A percentile compares a stretch with the other conserved stretches of the same genome.
These are phyloP conservation scores for Cephalopholis sonnerati DNA, from an alignment of 2,113 vertebrate species.

Conservation along the genomic window DNA sequence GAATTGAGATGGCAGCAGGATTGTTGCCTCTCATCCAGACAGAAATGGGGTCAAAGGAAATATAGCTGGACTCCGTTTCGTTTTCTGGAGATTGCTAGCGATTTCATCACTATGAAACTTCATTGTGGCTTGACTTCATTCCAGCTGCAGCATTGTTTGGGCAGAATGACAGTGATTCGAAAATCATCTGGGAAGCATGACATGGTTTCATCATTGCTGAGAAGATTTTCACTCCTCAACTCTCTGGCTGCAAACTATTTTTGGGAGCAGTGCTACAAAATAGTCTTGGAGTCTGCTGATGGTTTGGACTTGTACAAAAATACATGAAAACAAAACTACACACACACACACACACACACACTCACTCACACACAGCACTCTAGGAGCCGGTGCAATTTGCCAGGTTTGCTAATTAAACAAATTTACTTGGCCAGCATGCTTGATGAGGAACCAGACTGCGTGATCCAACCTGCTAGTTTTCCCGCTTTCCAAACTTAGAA, in stretches of 20 bases:
- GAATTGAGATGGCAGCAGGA: not conserved
- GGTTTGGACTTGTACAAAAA: constrained; percentile 64
- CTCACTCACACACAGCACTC: constrained; percentile 54
- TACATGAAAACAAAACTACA: constrained; percentile 27
- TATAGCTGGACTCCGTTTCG: constrained; percentile 45
- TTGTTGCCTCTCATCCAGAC: constrained; percentile 35
- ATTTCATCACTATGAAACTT: constrained; percentile 76
- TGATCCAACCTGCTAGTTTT: constrained; percentile 70
- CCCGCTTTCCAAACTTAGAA: constrained; percentile 52
- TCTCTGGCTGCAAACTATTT: constrained; percentile 68
- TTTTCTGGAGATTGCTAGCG: constrained; percentile 65
- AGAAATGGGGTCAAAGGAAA: constrained; percentile 51
- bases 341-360: constrained; percentile 37
- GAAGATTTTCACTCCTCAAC: constrained; percentile 61
- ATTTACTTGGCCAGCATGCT: constrained; percentile 74
- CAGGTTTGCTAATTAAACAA: constrained; percentile 83
- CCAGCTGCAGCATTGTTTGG: constrained; percentile 68
- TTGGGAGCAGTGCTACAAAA: constrained; percentile 63
- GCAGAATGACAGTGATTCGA: constrained; percentile 72
- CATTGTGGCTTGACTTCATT: constrained; percentile 61
- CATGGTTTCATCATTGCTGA: constrained; percentile 71
- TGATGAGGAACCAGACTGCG: constrained; percentile 67
- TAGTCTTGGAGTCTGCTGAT: constrained; percentile 61
- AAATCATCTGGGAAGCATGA: constrained; percentile 68
- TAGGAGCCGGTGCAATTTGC: constrained; percentile 70